Conservation (phyloP, 2,113 vertebrate species). For the Notothenia coriiceps region DNA sequence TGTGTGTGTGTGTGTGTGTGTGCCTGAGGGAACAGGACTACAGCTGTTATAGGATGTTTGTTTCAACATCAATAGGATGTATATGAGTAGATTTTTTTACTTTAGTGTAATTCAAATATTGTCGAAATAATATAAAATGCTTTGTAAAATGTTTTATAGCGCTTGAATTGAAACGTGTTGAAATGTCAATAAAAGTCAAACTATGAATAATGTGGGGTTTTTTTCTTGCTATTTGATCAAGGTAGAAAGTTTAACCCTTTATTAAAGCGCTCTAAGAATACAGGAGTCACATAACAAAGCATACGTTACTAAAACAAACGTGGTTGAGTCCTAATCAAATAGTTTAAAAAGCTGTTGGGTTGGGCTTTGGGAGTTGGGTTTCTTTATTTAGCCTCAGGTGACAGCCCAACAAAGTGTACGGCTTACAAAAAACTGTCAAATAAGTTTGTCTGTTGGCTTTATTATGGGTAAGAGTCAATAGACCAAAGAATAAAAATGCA, state of each 20-base stretch:
- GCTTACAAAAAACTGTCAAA: neutral
- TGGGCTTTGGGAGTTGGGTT: neutral
- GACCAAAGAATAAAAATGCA: neutral
- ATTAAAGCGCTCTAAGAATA: neutral
- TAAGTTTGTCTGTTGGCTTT: neutral
- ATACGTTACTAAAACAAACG: slow-evolving; percentile 1
- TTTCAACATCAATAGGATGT: slow-evolving; percentile 7
- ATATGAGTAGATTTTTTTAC: neutral
- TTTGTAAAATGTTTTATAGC: slow-evolving; percentile 6
- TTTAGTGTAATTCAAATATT: neutral
- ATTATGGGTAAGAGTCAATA: neutral
- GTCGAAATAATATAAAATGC: neutral
- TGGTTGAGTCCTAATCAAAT: slow-evolving; percentile 7
- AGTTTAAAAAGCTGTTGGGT: neutral
- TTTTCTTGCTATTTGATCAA: neutral
- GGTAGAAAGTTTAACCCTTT: neutral
- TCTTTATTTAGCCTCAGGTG: slow-evolving; percentile 33
- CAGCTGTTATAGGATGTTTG: slow-evolving; percentile 29
- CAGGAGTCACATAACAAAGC: neutral
- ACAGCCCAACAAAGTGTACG: neutral
- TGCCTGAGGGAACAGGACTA: neutral
- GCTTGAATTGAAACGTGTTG: slow-evolving; percentile 11
- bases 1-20: too few species aligned
- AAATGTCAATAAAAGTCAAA: slow-evolving; percentile 59
- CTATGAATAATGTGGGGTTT: neutral